phyloP scores from a whole-genome alignment of 2,888 invertebrate genomes.

The Orthonevra nobilis region DNA sequence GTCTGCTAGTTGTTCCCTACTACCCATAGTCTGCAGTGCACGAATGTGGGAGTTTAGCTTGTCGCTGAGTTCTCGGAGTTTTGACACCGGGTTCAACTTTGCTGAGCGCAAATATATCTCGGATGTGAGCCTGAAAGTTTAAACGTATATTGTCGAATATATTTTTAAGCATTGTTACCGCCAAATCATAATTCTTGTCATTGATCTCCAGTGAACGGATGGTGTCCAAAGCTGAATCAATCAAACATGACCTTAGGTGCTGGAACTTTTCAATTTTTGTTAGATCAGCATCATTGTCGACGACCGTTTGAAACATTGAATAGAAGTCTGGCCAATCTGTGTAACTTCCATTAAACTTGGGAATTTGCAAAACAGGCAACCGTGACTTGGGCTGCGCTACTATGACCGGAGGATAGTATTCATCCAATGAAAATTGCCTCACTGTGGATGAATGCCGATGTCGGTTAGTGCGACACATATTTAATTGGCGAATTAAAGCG shows the following conservation, averaged over 20 bases:
- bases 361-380: conserved; percentile 1
- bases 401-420: background rate
- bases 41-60: conserved; percentile 10
- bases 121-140: conserved; percentile 12
- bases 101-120: background rate
- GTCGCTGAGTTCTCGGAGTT: conserved; percentile 10
- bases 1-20: conserved; percentile 34
- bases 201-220: background rate
- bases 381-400: background rate
- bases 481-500: background rate
- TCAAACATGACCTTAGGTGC: conserved; percentile 2
- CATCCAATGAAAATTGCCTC: conserved; percentile 12
- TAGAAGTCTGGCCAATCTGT: conserved; percentile 22
- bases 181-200: background rate
- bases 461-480: background rate
- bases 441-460: conserved; percentile 12
- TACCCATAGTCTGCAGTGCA: conserved; percentile 47
- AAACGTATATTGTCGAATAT: conserved; percentile 12
- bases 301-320: background rate
- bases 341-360: background rate
- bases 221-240: background rate
- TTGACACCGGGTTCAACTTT: conserved; percentile 1
- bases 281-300: background rate
- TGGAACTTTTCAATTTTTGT: conserved; percentile 10
- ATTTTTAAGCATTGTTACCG: background rate